A percentile compares a stretch with the other conserved stretches of the same genome.
Conservation (phyloP, 2,888 invertebrate species). For the Oxytorus armatus region DNA sequence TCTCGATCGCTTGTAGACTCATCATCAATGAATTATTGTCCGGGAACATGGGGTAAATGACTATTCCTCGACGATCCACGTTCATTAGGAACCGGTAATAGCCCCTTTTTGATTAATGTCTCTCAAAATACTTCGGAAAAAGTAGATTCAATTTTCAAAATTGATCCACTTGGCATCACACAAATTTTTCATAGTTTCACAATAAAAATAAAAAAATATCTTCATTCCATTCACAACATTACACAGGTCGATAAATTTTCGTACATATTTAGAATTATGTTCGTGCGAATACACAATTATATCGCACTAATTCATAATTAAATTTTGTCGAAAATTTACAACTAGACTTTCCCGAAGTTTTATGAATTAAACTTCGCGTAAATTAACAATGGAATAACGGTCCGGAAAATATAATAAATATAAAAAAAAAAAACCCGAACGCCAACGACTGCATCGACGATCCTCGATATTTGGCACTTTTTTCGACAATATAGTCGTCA, state of each 20-base stretch:
- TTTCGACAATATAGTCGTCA: not conserved
- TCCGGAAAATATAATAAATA: not conserved
- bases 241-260: not conserved
- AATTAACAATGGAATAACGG: too few relatives aligned
- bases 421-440: not conserved
- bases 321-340: not conserved
- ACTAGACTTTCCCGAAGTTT: too few relatives aligned
- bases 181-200: conserved; percentile 10
- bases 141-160: not conserved
- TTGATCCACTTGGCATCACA: not conserved
- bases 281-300: not conserved
- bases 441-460: not conserved
- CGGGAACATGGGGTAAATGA: conserved; percentile 72
- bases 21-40: conserved; percentile 69
- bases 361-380: too few relatives aligned
- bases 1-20: conserved; percentile 71
- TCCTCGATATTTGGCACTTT: not conserved
- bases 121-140: not conserved
- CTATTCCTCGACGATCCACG: conserved; percentile 64
- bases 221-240: not conserved
- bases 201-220: not conserved
- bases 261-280: not conserved
- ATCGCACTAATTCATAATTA: not conserved
- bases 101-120: not conserved
- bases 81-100: conserved; percentile 57